Percentiles rank a stretch among this genome's conserved stretches.
These are phyloP conservation scores for Drosophila affinis DNA, from an alignment of 2,888 invertebrate species.

Conservation along the genomic window DNA sequence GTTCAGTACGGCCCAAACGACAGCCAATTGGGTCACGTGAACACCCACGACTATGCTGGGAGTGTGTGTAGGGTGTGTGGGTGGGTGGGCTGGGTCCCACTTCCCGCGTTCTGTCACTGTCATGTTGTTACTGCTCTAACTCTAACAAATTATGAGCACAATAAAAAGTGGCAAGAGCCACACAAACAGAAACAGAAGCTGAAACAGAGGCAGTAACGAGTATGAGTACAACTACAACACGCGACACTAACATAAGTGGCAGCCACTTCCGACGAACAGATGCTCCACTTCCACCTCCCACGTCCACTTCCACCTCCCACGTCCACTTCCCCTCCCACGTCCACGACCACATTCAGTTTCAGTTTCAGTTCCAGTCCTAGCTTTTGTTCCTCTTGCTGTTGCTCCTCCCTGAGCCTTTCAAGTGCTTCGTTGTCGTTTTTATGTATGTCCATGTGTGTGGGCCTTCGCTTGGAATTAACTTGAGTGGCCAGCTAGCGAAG, in stretches of 20 bases:
- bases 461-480: conserved; percentile 66
- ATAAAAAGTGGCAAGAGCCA: conserved; percentile 56
- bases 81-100: background rate
- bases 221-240: conserved; percentile 43
- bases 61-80: background rate
- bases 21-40: conserved; percentile 35
- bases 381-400: background rate
- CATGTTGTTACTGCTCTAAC: conserved; percentile 49
- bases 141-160: conserved; percentile 66
- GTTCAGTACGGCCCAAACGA: conserved; percentile 20
- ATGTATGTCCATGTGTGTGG: conserved; percentile 21
- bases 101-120: conserved; percentile 39
- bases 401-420: conserved; percentile 36
- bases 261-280: conserved; percentile 54
- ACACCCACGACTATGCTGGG: too few species aligned
- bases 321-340: conserved; percentile 4
- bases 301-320: conserved; percentile 8
- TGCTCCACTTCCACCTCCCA: conserved; percentile 39
- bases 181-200: conserved; percentile 18
- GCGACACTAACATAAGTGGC: conserved; percentile 60
- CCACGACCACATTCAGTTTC: conserved; percentile 19
- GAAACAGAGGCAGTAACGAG: conserved; percentile 13
- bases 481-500: conserved; percentile 50
- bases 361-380: conserved; percentile 37
- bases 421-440: conserved; percentile 29